Conservation (phyloP, 1,140 invertebrate species). For the Cotesia typhae region DNA sequence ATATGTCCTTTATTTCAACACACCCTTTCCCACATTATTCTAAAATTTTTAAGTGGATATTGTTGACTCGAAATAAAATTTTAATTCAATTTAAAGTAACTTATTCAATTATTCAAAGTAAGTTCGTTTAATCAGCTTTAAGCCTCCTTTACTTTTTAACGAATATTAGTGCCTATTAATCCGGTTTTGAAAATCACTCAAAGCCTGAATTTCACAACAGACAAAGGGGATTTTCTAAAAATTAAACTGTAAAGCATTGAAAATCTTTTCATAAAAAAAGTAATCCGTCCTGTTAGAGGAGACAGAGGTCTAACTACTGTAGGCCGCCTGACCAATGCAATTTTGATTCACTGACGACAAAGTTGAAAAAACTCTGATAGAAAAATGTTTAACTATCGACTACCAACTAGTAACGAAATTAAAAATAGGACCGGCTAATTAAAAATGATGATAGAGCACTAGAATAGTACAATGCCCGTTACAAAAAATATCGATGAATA, state of each 20-base stretch:
- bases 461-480: too few relatives aligned
- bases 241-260: neutral
- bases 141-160: neutral
- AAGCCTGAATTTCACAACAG: neutral
- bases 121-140: constrained; percentile 5
- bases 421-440: too few relatives aligned
- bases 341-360: constrained; percentile 10
- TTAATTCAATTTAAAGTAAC: neutral
- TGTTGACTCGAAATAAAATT: too few relatives aligned
- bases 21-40: too few relatives aligned
- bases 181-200: neutral
- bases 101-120: neutral
- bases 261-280: neutral
- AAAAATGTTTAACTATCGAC: neutral
- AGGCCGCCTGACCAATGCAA: constrained; percentile 18
- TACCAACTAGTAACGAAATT: too few relatives aligned
- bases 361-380: constrained; percentile 7
- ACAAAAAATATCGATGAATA: too few relatives aligned
- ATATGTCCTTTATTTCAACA: neutral
- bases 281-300: too few relatives aligned
- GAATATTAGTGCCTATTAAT: neutral
- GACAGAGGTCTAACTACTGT: neutral
- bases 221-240: neutral
- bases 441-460: too few relatives aligned
- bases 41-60: too few relatives aligned